Evolutionary conservation across 1,140 invertebrate species (phyloP).

Genomic region (Lordiphosa clarofinis): DNA sequence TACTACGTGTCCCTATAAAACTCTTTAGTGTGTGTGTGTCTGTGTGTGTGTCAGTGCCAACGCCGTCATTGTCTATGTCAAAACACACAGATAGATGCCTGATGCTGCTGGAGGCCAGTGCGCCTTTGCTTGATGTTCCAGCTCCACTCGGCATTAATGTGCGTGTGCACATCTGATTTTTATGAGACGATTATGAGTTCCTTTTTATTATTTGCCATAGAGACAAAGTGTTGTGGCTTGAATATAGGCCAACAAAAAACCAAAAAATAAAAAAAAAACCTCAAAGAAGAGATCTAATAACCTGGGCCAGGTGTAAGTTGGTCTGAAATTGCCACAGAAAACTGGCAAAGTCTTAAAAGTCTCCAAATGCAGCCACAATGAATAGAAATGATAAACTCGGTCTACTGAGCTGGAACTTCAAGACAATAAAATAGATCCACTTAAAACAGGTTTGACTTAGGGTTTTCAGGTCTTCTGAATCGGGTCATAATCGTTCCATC

Average conservation of each 20-base stretch:
- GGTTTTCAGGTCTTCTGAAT: too few relatives aligned
- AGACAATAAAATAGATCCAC: too few relatives aligned
- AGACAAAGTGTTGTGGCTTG: conserved; percentile 56
- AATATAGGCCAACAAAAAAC: conserved; percentile 26
- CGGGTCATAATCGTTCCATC: too few relatives aligned
- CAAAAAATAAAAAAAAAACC: conserved; percentile 1
- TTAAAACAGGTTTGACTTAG: too few relatives aligned
- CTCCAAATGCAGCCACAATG: too few relatives aligned
- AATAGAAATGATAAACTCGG: too few relatives aligned
- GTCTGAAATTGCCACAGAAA: too few relatives aligned
- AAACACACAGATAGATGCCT: conserved; percentile 39
- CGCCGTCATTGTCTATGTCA: conserved; percentile 65
- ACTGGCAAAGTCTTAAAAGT: too few relatives aligned
- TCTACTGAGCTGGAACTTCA: too few relatives aligned
- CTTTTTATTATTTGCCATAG: conserved; percentile 76
- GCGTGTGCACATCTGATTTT: conserved; percentile 69
- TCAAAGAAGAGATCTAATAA: not conserved
- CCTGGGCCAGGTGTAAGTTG: too few relatives aligned
- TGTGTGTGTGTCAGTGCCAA: conserved; percentile 49
- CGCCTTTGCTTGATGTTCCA: conserved; percentile 20
- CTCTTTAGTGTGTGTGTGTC: conserved; percentile 33
- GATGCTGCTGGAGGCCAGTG: not conserved
- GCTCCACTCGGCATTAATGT: conserved; percentile 52
- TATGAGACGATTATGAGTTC: conserved; percentile 76
- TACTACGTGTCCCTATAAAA: conserved; percentile 72